These are phyloP conservation scores for Diplogasteroides magnus DNA, from an alignment of 1,140 invertebrate species.

Conservation along the genomic window DNA sequence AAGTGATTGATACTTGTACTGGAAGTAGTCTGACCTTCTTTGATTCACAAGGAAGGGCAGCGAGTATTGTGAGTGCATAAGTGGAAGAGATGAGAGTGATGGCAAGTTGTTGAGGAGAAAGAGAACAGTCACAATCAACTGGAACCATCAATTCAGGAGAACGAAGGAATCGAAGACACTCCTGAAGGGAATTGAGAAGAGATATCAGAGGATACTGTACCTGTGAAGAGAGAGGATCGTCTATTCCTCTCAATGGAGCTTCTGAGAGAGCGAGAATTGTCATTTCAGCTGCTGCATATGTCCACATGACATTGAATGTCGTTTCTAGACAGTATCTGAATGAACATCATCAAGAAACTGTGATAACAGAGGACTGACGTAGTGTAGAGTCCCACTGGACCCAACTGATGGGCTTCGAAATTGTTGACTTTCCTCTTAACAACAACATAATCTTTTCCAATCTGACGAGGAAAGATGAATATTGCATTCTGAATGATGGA, in stretches of 20 bases:
- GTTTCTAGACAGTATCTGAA: conserved; percentile 39
- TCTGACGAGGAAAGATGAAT: conserved; percentile 30
- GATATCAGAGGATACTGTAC: neutral
- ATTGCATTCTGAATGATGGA: conserved; percentile 8
- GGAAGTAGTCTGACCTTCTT: neutral
- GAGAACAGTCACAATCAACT: neutral
- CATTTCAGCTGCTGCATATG: conserved; percentile 36
- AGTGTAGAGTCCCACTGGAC: conserved; percentile 29
- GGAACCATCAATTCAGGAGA: neutral
- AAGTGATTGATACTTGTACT: neutral
- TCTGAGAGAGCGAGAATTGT: conserved; percentile 27
- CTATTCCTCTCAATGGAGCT: neutral
- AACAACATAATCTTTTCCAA: conserved; percentile 40
- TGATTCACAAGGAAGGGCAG: neutral
- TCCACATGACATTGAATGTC: conserved; percentile 38
- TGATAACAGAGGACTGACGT: neutral
- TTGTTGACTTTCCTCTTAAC: conserved; percentile 23
- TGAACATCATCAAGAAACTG: neutral
- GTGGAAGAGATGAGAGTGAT: neutral
- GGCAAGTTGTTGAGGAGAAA: neutral
- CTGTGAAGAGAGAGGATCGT: neutral
- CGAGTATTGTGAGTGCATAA: neutral
- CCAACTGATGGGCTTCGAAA: conserved; percentile 27
- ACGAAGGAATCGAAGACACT: neutral
- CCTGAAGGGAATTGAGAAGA: neutral